These are phyloP conservation scores for Hippocampus mohnikei DNA, from an alignment of 2,113 vertebrate genomes.

Conservation along the genomic window DNA sequence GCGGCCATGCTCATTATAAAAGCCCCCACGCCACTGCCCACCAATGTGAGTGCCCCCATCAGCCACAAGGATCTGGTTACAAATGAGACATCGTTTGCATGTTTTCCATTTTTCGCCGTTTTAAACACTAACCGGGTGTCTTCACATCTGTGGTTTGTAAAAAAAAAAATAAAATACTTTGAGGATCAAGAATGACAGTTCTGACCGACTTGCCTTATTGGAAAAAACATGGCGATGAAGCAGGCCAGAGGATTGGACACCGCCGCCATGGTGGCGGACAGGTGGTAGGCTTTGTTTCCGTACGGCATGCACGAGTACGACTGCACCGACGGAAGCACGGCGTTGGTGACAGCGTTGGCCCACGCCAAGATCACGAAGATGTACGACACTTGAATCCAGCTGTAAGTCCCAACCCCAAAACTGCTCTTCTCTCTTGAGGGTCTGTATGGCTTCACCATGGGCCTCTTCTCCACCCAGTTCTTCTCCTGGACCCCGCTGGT, in stretches of 20 bases:
- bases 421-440: slow-evolving; percentile 20
- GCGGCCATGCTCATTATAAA: slow-evolving; percentile 72
- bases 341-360: slow-evolving; percentile 75
- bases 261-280: slow-evolving; percentile 71
- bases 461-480: slow-evolving; percentile 43
- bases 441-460: slow-evolving; percentile 50
- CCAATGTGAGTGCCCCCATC: slow-evolving; percentile 59
- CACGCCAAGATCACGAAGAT: slow-evolving; percentile 75
- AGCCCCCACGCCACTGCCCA: slow-evolving; percentile 58
- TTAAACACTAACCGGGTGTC: no score
- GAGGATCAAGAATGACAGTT: no score
- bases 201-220: slow-evolving; percentile 63
- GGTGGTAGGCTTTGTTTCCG: slow-evolving; percentile 73
- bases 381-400: slow-evolving; percentile 61
- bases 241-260: slow-evolving; percentile 80
- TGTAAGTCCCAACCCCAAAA: slow-evolving; percentile 58
- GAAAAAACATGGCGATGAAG: slow-evolving; percentile 73
- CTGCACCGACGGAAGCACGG: slow-evolving; percentile 77
- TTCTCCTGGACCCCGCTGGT: slow-evolving; percentile 18
- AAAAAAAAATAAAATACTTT: no score
- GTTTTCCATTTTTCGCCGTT: neutral
- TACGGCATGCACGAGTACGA: slow-evolving; percentile 82
- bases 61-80: slow-evolving; percentile 68
- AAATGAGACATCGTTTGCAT: neutral
- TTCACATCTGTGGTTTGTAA: no score